Evolutionary conservation across 2,888 invertebrate genomes (phyloP), one percentile per base, ranked within the genome.

Genomic region (Melinaea marsaeus): DNA sequence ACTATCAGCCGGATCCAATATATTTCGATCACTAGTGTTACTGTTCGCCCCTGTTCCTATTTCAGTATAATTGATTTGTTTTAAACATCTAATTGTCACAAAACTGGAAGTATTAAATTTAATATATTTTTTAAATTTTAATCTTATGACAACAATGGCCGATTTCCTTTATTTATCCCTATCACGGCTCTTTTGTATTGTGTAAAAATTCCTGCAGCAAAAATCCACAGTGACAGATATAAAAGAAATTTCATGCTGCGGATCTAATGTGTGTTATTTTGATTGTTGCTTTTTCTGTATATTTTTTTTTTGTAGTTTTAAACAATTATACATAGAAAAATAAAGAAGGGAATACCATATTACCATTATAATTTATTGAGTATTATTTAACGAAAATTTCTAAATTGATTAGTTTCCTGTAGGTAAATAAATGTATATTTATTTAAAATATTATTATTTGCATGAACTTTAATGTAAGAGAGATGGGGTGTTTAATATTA

Each of bases 1-100:
- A 68, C 91, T 91, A 66, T 91, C 91, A 7, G 85, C 90, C 4
- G 91, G 90, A 60, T 91, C 91, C 67, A 91, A 72, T 35, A 90
- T 83, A 65, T 91, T 88, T 66, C 90, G 81, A 66, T 91, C 91
- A 61, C 89, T 90, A 3, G 85, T 81, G 60, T 87, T 83, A 62
- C 88, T 87, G 67, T 82, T 88, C 2, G 81, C 85, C n/a, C 85
- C 90, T 13, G 83, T 88, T 4, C 90, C 89, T 22, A 91, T 91
- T 74, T 91, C 91, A 11, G 91, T 91, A 67, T 91, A 91, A 13
- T 22, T 22, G 45, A 57, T 13, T 45, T 22, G 22, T 22, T 22
- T 22, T 22, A 22, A 22, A 22, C 22, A 22, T 22, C 22, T 22
- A 22, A 22, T 22, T 22, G 22, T 22, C 22, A 22, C 22, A 22